These are phyloP conservation scores for Gymnogyps californianus DNA, from an alignment of 2,113 vertebrate genomes.

Conservation along the genomic window DNA sequence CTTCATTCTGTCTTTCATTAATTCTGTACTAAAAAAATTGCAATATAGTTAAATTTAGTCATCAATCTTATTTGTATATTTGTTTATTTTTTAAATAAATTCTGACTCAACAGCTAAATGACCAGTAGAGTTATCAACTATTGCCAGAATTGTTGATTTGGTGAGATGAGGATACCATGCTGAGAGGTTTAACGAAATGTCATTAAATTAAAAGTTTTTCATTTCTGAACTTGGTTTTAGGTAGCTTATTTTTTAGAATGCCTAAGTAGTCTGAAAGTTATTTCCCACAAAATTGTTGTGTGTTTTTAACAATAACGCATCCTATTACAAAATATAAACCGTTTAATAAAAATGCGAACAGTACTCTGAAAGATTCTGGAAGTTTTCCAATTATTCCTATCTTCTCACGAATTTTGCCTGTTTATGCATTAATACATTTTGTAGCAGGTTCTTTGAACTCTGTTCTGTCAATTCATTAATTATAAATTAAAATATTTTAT, in stretches of 20 bases:
- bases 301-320: not conserved
- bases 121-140: not conserved
- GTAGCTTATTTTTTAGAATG: not conserved
- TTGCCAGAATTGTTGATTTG: not conserved
- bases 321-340: not conserved
- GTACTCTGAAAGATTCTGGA: not conserved
- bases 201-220: not conserved
- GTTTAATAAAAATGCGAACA: not conserved
- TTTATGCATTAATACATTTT: not conserved
- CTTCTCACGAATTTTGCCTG: not conserved
- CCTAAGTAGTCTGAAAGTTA: not conserved
- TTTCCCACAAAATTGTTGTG: not conserved
- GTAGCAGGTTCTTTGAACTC: not conserved
- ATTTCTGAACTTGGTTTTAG: not conserved
- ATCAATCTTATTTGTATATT: not conserved
- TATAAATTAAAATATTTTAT: not conserved
- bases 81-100: not conserved
- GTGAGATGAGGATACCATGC: not conserved
- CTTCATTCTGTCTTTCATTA: not conserved
- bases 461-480: not conserved
- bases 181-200: not conserved
- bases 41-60: not conserved
- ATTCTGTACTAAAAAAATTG: not conserved
- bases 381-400: not conserved
- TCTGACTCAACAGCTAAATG: not conserved